Evolutionary conservation across 2,888 invertebrate species (phyloP), one percentile per base, ranked within the genome.

Genomic region (Sesia bembeciformis): DNA sequence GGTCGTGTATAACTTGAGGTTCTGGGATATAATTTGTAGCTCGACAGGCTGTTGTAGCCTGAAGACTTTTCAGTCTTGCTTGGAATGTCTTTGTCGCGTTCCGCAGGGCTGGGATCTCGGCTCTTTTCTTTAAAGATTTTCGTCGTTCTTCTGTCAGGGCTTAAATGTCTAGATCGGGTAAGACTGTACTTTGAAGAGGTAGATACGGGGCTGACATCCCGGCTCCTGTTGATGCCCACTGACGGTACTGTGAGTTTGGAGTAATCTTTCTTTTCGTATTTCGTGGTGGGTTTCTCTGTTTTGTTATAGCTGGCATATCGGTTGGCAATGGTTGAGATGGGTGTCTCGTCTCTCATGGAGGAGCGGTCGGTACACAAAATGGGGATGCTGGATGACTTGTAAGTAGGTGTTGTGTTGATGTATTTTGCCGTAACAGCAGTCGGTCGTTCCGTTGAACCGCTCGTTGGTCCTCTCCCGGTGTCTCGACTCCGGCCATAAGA

Each of bases 21-120:
- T 65, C 90, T 81, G 41, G 91, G 90, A 66, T 91, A 92, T 49
- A 91, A 68, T 74, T 91, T 90, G 65, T 89, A 90, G 65, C 78
- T 89, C 57, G 89, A 82, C 71, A 90, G 72, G 71, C 81, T 77
- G 66, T 81, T 91, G 60, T 90, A 90, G 64, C 87, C 80, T 65
- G 88, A 70, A 72, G 91, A 83, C 75, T 91, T 90, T 66, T 89
- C 89, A 83, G 89, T 87, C 85, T 90, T 90, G 67, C 74, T 87
- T 84, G 90, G 88, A 89, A 90, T 89, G 88, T 90, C 84, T 85
- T 85, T 90, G 66, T 87, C 89, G 63, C 83, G 87, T 69, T 86
- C 90, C 61, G 78, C 73, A 58, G 92, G 91, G 69, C 92, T 93
- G 7, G 90, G 84, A 69, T 93, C 93, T 61, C 92, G 85, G 52